Evolutionary conservation across 2,797 vertebrate genomes (phyloP).

Genomic region (Botia almorhae): DNA sequence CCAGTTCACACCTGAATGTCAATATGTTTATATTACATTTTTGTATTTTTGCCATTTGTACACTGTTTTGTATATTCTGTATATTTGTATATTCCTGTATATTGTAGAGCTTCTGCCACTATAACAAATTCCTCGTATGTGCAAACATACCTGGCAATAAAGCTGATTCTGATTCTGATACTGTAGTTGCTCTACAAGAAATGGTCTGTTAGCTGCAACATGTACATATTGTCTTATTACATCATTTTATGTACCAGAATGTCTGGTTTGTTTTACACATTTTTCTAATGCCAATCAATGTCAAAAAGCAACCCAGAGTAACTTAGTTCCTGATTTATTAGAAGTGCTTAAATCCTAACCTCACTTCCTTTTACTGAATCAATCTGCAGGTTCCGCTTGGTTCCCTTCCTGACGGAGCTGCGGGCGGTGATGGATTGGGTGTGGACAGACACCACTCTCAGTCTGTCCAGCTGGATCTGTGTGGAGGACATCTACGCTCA

Average conservation of each 20-base stretch:
- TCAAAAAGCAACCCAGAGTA: neutral
- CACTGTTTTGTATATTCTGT: too few species aligned
- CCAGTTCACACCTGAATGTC: too few species aligned
- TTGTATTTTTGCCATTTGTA: too few species aligned
- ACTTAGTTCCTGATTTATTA: neutral
- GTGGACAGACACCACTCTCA: slow-evolving; percentile 90
- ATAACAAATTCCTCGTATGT: too few species aligned
- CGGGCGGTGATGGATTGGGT: slow-evolving; percentile 92
- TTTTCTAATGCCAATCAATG: neutral
- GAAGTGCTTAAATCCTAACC: neutral
- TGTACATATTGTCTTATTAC: neutral
- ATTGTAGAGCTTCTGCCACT: too few species aligned
- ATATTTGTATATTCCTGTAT: too few species aligned
- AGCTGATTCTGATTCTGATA: too few species aligned
- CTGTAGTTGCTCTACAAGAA: neutral
- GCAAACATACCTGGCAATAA: too few species aligned
- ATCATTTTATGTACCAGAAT: neutral
- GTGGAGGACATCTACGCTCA: slow-evolving; percentile 91
- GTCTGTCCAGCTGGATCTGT: slow-evolving; percentile 90
- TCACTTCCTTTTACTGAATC: neutral
- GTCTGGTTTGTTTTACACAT: too few species aligned
- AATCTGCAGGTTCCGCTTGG: slow-evolving; percentile 82
- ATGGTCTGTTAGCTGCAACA: neutral
- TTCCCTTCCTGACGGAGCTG: slow-evolving; percentile 87
- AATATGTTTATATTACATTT: too few species aligned